phyloP scores from a whole-genome alignment of 2,113 vertebrate species.

The Empidonax alnorum region DNA sequence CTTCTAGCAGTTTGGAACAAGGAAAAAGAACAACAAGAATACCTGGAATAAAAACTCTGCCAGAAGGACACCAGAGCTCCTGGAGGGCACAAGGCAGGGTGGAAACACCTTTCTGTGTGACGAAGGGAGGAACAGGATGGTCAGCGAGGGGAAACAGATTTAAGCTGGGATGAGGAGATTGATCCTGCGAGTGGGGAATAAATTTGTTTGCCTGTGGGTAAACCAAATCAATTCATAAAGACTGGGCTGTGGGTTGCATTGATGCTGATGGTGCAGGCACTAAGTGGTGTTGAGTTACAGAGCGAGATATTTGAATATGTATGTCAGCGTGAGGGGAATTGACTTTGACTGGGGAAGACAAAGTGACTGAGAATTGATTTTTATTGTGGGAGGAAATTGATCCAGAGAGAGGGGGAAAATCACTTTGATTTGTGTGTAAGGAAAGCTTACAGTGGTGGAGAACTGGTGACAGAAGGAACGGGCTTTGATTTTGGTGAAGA shows the following conservation, averaged over 20 bases:
- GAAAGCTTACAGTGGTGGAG: background rate
- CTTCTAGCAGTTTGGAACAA: background rate
- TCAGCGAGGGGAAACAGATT: background rate
- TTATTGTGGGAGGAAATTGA: conserved; percentile 58
- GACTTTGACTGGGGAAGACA: conserved; percentile 63
- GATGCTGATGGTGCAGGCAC: background rate
- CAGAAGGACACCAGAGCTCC: background rate
- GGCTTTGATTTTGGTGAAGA: background rate
- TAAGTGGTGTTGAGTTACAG: background rate
- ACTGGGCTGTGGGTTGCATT: background rate
- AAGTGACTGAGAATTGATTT: conserved; percentile 66
- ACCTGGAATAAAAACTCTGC: background rate
- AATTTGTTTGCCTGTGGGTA: background rate
- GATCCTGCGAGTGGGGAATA: conserved; percentile 31
- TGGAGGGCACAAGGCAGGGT: background rate
- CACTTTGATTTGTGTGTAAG: conserved; percentile 16
- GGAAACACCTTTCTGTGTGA: background rate
- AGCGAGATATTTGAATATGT: conserved; percentile 25
- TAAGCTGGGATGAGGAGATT: background rate
- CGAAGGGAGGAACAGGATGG: background rate
- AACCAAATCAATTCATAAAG: conserved; percentile 18
- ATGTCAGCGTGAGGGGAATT: conserved; percentile 39
- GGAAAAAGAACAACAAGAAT: background rate
- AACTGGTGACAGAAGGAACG: background rate
- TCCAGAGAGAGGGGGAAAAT: conserved; percentile 1